Conservation (phyloP, 2,113 vertebrate genomes). For the Solea senegalensis region DNA sequence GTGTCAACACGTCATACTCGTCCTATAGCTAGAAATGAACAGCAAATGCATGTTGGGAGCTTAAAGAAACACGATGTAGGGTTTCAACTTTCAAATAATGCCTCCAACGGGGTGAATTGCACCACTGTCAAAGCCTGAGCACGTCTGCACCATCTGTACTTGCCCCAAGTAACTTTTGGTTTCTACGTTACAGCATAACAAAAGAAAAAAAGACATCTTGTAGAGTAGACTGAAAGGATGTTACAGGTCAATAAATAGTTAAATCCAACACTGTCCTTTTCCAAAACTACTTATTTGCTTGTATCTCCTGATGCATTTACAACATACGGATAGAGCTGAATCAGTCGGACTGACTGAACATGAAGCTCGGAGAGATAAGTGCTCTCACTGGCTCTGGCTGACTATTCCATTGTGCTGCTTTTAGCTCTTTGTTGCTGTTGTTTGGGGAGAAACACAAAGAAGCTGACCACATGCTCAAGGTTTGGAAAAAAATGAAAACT, state of each 20-base stretch:
- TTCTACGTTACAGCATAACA: too few relatives aligned
- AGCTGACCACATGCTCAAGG: background rate
- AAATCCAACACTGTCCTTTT: slow-evolving; percentile 33
- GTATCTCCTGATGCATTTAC: slow-evolving; percentile 37
- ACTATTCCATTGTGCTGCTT: slow-evolving; percentile 30
- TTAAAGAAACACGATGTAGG: too few relatives aligned
- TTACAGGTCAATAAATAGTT: slow-evolving; percentile 20
- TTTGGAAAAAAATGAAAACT: background rate
- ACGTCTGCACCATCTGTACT: too few relatives aligned
- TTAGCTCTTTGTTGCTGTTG: slow-evolving; percentile 27
- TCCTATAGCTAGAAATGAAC: slow-evolving; percentile 4
- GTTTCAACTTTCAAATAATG: too few relatives aligned
- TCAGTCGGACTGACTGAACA: slow-evolving; percentile 37
- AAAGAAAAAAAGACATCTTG: too few relatives aligned
- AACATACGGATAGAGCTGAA: slow-evolving; percentile 51
- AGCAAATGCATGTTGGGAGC: slow-evolving; percentile 3
- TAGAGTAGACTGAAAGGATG: too few relatives aligned
- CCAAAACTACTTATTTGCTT: slow-evolving; percentile 35
- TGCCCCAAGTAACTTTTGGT: too few relatives aligned
- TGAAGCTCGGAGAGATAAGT: slow-evolving; percentile 51
- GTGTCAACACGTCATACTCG: slow-evolving; percentile 29
- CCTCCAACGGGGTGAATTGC: too few relatives aligned
- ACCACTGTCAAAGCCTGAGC: too few relatives aligned
- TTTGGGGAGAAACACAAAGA: slow-evolving; percentile 18
- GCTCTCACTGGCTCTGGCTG: slow-evolving; percentile 12